Evolutionary conservation across 1,140 invertebrate genomes (phyloP).

Genomic region (Watersipora subatra): DNA sequence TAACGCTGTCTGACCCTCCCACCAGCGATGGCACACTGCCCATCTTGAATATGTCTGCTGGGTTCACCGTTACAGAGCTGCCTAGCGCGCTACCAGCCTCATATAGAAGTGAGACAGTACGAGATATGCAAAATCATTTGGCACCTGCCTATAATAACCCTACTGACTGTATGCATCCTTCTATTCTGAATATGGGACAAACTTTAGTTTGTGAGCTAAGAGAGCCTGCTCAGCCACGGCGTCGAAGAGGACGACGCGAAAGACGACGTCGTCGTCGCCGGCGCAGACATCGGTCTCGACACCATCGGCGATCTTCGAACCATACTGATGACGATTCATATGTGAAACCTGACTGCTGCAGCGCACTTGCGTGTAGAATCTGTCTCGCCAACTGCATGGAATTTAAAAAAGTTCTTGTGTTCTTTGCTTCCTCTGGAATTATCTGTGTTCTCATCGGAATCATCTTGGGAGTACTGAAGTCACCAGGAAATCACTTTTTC

Average conservation of each 20-base stretch:
- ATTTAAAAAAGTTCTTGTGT: conserved; percentile 34
- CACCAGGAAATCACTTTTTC: conserved; percentile 26
- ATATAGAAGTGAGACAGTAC: no score
- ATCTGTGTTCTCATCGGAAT: conserved; percentile 36
- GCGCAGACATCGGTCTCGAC: not conserved
- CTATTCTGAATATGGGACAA: no score
- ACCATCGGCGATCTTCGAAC: not conserved
- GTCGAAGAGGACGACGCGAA: not conserved
- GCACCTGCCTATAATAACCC: no score
- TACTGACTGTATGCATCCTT: no score
- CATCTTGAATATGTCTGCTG: no score
- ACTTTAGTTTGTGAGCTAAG: no score
- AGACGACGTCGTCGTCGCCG: not conserved
- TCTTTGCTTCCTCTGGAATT: conserved; percentile 31
- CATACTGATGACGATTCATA: not conserved
- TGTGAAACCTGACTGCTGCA: conserved; percentile 16
- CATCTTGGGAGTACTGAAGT: conserved; percentile 31
- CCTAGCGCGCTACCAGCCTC: no score
- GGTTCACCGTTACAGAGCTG: no score
- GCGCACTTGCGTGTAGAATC: conserved; percentile 25
- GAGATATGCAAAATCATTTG: no score
- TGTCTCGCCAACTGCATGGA: conserved; percentile 28
- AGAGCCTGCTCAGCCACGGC: not conserved
- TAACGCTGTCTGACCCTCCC: no score
- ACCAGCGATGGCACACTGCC: no score